These are phyloP conservation scores for Takifugu flavidus DNA, from an alignment of 2,113 vertebrate genomes.

Conservation along the genomic window DNA sequence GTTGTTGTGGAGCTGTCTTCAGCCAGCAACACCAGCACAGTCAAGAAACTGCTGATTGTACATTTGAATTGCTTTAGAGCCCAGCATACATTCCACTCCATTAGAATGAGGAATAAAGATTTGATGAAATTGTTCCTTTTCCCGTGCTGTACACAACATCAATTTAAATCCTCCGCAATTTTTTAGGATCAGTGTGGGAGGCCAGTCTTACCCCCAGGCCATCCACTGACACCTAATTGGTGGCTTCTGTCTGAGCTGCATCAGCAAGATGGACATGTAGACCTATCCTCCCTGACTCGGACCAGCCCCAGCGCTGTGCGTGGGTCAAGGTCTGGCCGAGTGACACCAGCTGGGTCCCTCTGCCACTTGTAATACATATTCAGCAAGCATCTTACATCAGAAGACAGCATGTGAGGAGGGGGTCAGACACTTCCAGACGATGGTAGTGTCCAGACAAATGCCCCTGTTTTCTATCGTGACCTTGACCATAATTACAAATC, in stretches of 20 bases:
- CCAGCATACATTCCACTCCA: background rate
- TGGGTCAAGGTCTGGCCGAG: conserved; percentile 56
- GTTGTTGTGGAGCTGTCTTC: conserved; percentile 2
- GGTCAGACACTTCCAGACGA: background rate
- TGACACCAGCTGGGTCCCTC: conserved; percentile 58
- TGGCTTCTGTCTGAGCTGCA: conserved; percentile 27
- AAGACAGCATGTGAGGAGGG: conserved; percentile 9
- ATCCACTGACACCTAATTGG: conserved; percentile 30
- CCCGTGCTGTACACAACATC: too few relatives aligned
- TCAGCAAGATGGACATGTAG: conserved; percentile 57
- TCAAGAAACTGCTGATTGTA: conserved; percentile 15
- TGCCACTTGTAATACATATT: conserved; percentile 47
- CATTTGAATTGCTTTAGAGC: conserved; percentile 3
- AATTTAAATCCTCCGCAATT: too few relatives aligned
- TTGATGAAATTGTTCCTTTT: too few relatives aligned
- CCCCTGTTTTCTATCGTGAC: background rate
- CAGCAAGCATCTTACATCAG: conserved; percentile 11
- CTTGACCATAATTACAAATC: conserved; percentile 16
- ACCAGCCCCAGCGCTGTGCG: conserved; percentile 29
- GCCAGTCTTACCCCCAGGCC: conserved; percentile 19
- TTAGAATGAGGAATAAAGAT: background rate
- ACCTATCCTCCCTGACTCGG: conserved; percentile 58
- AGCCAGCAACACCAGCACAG: conserved; percentile 14
- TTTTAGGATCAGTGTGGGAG: conserved; percentile 10
- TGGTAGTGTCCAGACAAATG: background rate